phyloP scores from a whole-genome alignment of 2,113 vertebrate species.

The Dromaius novaehollandiae region DNA sequence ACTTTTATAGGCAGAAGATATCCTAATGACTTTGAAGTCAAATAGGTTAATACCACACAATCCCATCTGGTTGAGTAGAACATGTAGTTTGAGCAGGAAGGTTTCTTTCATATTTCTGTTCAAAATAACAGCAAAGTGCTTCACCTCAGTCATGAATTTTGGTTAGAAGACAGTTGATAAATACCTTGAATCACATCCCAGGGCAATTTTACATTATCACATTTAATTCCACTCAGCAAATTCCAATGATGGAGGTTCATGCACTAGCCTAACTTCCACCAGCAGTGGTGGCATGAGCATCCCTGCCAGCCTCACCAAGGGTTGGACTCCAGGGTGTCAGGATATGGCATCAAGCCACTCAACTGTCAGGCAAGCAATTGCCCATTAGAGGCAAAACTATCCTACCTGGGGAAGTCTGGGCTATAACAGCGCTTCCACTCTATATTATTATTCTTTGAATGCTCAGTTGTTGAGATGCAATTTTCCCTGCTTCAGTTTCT shows the following conservation, averaged over 20 bases:
- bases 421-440: background rate
- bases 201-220: background rate
- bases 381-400: background rate
- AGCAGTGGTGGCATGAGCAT: background rate
- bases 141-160: background rate
- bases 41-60: background rate
- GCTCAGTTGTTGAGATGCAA: background rate
- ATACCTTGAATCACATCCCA: background rate
- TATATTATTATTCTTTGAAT: background rate
- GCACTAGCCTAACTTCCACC: background rate
- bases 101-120: background rate
- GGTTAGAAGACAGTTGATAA: background rate
- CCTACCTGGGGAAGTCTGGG: background rate
- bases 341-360: background rate
- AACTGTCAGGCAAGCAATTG: background rate
- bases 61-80: background rate
- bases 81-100: background rate
- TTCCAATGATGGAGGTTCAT: background rate
- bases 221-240: background rate
- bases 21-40: background rate
- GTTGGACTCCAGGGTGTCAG: background rate
- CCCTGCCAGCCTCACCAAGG: background rate
- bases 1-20: background rate
- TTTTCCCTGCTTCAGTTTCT: background rate
- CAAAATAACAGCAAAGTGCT: background rate